Evolutionary conservation across 1,140 invertebrate species (phyloP).

Genomic region (Galleria mellonella): DNA sequence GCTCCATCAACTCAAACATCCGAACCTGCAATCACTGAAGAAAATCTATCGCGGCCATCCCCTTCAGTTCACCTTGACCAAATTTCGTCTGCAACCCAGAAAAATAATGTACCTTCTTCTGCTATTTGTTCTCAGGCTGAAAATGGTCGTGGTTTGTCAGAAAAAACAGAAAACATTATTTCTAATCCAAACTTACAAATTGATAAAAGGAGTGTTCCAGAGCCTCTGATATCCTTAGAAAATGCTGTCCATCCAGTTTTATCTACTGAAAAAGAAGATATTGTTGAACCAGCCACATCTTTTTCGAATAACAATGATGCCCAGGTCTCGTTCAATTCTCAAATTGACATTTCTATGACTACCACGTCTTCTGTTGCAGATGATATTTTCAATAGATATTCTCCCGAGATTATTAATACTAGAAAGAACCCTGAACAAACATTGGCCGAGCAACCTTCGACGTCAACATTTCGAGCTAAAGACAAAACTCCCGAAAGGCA

Average conservation of each 20-base stretch:
- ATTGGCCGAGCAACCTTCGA: conserved; percentile 2
- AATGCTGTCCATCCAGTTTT: background rate
- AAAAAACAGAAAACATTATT: conserved; percentile 7
- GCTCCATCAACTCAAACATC: conserved; percentile 5
- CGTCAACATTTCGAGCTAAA: conserved; percentile 7
- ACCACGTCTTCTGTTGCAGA: conserved; percentile 1
- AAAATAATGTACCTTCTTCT: conserved; percentile 7
- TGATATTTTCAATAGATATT: conserved; percentile 1
- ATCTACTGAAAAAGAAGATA: background rate
- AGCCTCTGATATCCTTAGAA: background rate
- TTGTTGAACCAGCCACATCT: background rate
- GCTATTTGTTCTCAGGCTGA: conserved; percentile 5
- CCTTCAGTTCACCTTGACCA: conserved; percentile 7
- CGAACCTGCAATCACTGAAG: conserved; percentile 8
- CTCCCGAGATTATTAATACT: conserved; percentile 1
- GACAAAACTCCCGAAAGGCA: background rate
- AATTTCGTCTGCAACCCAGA: conserved; percentile 4
- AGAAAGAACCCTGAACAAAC: background rate
- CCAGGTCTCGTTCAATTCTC: conserved; percentile 1
- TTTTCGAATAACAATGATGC: conserved; percentile 5
- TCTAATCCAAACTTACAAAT: conserved; percentile 6
- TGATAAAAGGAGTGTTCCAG: conserved; percentile 2
- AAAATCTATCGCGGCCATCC: conserved; percentile 6
- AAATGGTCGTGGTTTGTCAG: conserved; percentile 4
- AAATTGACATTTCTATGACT: conserved; percentile 1